Percentiles rank a stretch among this genome's conserved stretches.
phyloP scores from a whole-genome alignment of 2,113 vertebrate species.

The Numenius arquata region DNA sequence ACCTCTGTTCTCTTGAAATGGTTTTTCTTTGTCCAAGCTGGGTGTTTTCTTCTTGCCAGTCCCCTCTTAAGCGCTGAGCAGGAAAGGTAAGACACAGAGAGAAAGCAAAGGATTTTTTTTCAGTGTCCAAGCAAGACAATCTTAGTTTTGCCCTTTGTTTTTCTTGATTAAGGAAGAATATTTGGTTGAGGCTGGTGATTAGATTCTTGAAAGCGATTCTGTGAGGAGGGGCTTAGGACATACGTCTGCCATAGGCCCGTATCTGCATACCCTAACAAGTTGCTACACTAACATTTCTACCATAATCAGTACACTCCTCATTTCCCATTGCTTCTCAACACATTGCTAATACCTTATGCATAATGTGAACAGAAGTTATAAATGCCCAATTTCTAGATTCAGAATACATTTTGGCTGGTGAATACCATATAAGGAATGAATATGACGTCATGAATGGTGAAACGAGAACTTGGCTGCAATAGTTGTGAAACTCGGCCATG shows the following conservation, averaged over 20 bases:
- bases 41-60: not conserved
- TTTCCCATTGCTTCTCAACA: not conserved
- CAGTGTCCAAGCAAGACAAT: not conserved
- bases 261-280: not conserved
- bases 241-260: fast-evolving
- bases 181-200: not conserved
- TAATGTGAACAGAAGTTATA: not conserved
- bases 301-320: not conserved
- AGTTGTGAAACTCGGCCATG: not conserved
- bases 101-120: not conserved
- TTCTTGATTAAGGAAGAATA: not conserved
- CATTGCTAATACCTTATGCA: not conserved
- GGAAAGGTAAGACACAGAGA: not conserved
- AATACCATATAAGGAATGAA: not conserved
- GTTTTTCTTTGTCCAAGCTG: not conserved
- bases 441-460: not conserved
- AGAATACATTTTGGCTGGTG: not conserved
- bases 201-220: not conserved
- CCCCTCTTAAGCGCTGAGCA: not conserved
- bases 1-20: not conserved
- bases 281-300: not conserved
- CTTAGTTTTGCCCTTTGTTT: not conserved
- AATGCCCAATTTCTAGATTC: not conserved
- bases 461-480: not conserved
- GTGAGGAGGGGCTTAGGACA: not conserved